Evolutionary conservation across 2,113 vertebrate species (phyloP), one percentile per base, ranked within the genome.

Genomic region (Prionailurus viverrinus): DNA sequence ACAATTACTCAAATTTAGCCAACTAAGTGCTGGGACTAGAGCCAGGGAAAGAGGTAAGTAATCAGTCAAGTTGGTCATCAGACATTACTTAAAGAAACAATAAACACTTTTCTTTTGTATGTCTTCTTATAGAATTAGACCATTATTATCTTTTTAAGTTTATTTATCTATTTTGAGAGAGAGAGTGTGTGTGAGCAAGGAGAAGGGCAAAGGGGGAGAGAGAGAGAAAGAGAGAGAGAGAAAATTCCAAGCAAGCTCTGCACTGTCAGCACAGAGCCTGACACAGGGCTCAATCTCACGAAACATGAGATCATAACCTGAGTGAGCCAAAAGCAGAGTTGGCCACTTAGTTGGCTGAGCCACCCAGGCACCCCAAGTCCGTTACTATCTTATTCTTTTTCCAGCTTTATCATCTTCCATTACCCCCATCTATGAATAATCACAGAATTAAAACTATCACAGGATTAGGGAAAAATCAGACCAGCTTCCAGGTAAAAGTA

Each of bases 41-140:
- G 15, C 9, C 3, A 23, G 12, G 7, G 5, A 61, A 51, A 4
- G 3, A 48, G 23, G 5, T 33, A 92, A 94, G 71, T 66, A 74
- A 73, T 78, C 45, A 79, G 51, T 63, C 55, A 93, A 69, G 65
- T 29, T 88, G 13, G 12, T 61, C 65, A 33, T 63, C 82, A 79
- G 39, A 71, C 14, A 82, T 74, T 93, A 61, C 53, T 84, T 74
- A 87, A 94, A 71, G 14, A 25, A 45, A 25, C 82, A 68, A 36
- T 48, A 94, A 87, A 58, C n/a, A 86, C 5, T 58, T 90, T 95
- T 68, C 63, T 85, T 48, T 66, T 83, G 29, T 80, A 66, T 92
- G 27, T 81, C 84, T 97, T 91, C 19, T 39, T 82, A 78, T 11
- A 69, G 18, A 91, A 88, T 25, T 69, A 18, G 12, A 58, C 4